Conservation (phyloP, 2,113 vertebrate species). For the Myotis davidii region DNA sequence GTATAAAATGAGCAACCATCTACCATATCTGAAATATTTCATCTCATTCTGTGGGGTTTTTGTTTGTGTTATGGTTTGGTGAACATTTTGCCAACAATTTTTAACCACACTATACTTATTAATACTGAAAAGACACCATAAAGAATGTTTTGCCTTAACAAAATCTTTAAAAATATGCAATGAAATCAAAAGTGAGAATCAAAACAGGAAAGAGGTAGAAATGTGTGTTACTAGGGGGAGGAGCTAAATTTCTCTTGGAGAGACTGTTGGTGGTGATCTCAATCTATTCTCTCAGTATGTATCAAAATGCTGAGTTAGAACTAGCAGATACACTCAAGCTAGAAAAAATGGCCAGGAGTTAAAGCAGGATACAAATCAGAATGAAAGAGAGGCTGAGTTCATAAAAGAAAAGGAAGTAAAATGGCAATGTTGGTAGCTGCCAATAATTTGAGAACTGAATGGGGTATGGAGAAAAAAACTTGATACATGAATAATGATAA, state of each 20-base stretch:
- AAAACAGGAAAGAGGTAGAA: slow-evolving; percentile 38
- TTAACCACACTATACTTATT: not conserved
- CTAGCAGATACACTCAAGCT: not conserved
- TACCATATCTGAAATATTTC: slow-evolving; percentile 36
- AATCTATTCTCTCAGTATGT: not conserved
- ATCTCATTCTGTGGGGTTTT: not conserved
- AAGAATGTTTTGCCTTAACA: slow-evolving; percentile 41
- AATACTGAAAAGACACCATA: slow-evolving; percentile 21
- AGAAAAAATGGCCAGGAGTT: not conserved
- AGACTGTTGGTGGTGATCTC: slow-evolving; percentile 8
- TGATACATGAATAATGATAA: not conserved
- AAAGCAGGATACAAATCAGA: not conserved
- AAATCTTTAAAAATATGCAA: slow-evolving; percentile 27
- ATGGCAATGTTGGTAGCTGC: not conserved
- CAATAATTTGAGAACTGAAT: not conserved
- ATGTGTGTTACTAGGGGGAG: not conserved
- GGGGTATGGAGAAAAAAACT: not conserved
- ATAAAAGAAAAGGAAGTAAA: not conserved
- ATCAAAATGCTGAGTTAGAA: slow-evolving; percentile 15
- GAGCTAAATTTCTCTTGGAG: slow-evolving; percentile 2
- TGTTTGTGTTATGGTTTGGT: not conserved
- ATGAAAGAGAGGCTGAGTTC: not conserved
- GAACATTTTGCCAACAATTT: slow-evolving; percentile 5
- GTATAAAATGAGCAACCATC: slow-evolving; percentile 1
- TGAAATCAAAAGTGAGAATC: slow-evolving; percentile 45